Base-by-base conservation (phyloP, 2,113 vertebrate species). In the Oncorhynchus nerka region DNA sequence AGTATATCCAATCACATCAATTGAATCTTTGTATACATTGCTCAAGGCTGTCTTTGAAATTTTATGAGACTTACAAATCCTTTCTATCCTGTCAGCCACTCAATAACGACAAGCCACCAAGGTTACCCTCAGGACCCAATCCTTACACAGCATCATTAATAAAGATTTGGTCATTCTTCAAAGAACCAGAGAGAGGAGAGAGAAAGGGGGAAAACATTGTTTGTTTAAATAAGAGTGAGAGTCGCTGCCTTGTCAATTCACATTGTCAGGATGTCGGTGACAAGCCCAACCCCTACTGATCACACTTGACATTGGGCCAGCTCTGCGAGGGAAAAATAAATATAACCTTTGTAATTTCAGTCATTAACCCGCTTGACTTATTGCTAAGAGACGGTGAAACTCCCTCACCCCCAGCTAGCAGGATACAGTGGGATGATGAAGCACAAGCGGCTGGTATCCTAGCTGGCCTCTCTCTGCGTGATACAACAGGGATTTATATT, bases 271-370 rank as follows among this genome's bases (percentile, higher is more conserved):
- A 73, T 76, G 75, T 80, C 77, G 66, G 57, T 48, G 20, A 28
- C 64, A 64, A 78, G 57, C 45, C 76, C 45, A 55, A 32, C 24
- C 74, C 66, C 68, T 45, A 68, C 59, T 79, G 80, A 85, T 76
- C 80, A 70, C 24, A 68, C 72, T 73, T 85, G 81, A 84, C 71
- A 77, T 78, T 81, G 75, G 51, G 45, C 65, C 62, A 78, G 69
- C 55, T 65, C 68, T 28, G 26, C 16, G 28, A 80, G 62, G 65
- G 73, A 73, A 77, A 81, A 80, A 82, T 61, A 84, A 81, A 78
- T 73, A 76, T 73, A 79, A 82, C 80, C 82, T 71, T 32, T 65
- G 30, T 79, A 84, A 85, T 85, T 85, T 73, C 73, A 79, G 74
- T 85, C 70, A 85, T 87, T 85, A 85, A 66, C 72, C 51, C 28